Conservation (phyloP, 1,140 invertebrate species). For the Medauroidea extradentata region DNA sequence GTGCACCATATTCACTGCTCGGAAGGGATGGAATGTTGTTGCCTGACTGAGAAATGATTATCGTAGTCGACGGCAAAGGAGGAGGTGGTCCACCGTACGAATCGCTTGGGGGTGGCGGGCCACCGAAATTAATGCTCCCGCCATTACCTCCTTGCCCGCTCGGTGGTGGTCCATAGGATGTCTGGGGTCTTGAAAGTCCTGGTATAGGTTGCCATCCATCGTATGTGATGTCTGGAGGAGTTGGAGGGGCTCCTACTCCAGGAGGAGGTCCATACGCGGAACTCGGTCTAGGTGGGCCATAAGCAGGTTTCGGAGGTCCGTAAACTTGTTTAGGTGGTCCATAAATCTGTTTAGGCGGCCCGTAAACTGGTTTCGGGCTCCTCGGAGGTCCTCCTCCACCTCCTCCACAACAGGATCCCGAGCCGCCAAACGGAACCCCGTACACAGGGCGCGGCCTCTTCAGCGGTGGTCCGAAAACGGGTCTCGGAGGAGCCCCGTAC, state of each 20-base stretch:
- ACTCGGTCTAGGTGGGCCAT: slow-evolving; percentile 17
- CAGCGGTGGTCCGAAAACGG: slow-evolving; percentile 4
- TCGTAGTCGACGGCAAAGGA: no score
- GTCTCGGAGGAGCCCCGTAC: slow-evolving; percentile 25
- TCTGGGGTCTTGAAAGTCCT: not conserved
- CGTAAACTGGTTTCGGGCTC: slow-evolving; percentile 26
- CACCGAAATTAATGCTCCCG: not conserved
- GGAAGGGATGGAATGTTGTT: not conserved
- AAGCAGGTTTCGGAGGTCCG: slow-evolving; percentile 25
- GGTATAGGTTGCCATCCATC: slow-evolving; percentile 81
- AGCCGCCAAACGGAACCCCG: slow-evolving; percentile 31
- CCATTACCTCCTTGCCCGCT: not conserved
- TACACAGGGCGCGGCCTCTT: slow-evolving; percentile 30
- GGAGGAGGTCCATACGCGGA: slow-evolving; percentile 36
- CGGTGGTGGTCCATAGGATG: slow-evolving; percentile 15
- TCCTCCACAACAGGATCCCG: no score
- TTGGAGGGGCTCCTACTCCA: slow-evolving; percentile 2
- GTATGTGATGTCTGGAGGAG: slow-evolving; percentile 53
- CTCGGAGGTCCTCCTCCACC: slow-evolving; percentile 39
- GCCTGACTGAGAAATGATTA: no score
- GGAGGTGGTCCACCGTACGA: slow-evolving; percentile 39
- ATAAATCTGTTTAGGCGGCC: slow-evolving; percentile 38
- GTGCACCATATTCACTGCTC: slow-evolving; percentile 10
- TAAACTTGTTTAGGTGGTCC: slow-evolving; percentile 41
- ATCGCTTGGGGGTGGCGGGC: slow-evolving; percentile 35